phyloP scores from a whole-genome alignment of 2,797 vertebrate species.

The Craterocephalus amniculus region DNA sequence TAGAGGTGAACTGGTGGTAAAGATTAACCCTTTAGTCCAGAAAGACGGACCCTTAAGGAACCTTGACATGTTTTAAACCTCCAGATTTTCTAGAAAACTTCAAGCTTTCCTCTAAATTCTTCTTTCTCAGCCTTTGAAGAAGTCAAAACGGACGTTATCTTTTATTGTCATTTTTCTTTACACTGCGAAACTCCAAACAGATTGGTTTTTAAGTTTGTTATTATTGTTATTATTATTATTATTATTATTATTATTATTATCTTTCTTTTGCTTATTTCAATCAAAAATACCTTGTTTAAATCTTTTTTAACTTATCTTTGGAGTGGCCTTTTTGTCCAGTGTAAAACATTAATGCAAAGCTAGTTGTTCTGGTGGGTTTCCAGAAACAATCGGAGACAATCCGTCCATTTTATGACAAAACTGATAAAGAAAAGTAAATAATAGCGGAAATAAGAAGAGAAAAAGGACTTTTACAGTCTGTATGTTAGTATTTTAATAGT shows the following conservation, averaged over 20 bases:
- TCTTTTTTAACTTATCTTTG: too few species aligned
- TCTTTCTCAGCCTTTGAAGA: neutral
- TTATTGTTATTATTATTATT: too few species aligned
- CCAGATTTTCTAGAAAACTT: neutral
- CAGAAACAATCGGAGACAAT: neutral
- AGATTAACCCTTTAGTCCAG: neutral
- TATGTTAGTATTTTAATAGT: neutral
- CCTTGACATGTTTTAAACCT: neutral
- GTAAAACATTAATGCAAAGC: neutral
- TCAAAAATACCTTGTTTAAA: too few species aligned
- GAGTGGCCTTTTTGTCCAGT: too few species aligned
- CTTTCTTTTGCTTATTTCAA: too few species aligned
- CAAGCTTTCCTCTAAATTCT: neutral
- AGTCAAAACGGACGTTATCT: too few species aligned
- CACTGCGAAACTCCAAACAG: too few species aligned
- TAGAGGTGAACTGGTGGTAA: neutral
- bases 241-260: too few species aligned
- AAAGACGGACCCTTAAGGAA: neutral
- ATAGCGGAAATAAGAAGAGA: too few species aligned
- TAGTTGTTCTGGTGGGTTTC: neutral
- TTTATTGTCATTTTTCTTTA: too few species aligned
- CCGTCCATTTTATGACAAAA: neutral
- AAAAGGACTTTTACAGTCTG: neutral
- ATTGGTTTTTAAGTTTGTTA: too few species aligned
- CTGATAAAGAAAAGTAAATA: neutral